Evolutionary conservation across 2,113 vertebrate species (phyloP).

Genomic region (Micromys minutus): DNA sequence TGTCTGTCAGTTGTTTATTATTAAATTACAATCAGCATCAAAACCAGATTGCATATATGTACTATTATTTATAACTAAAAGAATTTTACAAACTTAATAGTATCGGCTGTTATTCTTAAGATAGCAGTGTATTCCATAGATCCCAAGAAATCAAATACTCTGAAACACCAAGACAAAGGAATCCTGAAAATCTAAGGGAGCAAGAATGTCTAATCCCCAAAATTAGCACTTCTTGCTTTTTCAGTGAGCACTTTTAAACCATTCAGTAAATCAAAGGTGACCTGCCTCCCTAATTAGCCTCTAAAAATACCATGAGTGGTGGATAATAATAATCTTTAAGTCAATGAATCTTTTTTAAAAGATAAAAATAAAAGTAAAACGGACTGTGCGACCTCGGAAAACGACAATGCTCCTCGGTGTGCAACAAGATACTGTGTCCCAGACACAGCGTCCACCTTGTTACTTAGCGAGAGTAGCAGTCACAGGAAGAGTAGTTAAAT

Average conservation of each 20-base stretch:
- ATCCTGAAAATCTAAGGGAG: slow-evolving; percentile 71
- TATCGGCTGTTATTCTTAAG: slow-evolving; percentile 35
- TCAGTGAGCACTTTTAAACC: slow-evolving; percentile 71
- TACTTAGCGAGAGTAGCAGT: background rate
- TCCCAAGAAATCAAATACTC: slow-evolving; percentile 65
- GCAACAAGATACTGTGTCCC: slow-evolving; percentile 55
- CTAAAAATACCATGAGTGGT: slow-evolving; percentile 78
- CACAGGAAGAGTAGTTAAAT: background rate
- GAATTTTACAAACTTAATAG: slow-evolving; percentile 10
- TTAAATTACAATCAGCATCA: slow-evolving; percentile 48
- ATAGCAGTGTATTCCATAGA: background rate
- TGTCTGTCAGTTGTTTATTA: slow-evolving; percentile 41
- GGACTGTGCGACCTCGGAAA: slow-evolving; percentile 57
- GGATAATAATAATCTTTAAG: slow-evolving; percentile 80
- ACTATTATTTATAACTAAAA: slow-evolving; percentile 30
- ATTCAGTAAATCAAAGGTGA: slow-evolving; percentile 75
- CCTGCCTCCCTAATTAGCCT: slow-evolving; percentile 74
- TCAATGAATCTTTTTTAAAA: slow-evolving; percentile 73
- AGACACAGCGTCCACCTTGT: slow-evolving; percentile 16
- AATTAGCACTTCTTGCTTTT: slow-evolving; percentile 75
- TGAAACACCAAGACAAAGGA: slow-evolving; percentile 65
- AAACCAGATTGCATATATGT: background rate
- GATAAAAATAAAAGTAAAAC: slow-evolving; percentile 79
- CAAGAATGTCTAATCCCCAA: slow-evolving; percentile 67
- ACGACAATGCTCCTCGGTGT: slow-evolving; percentile 55